Evolutionary conservation across 2,888 invertebrate genomes (phyloP).

Genomic region (Hirtodrosophila trivittata): DNA sequence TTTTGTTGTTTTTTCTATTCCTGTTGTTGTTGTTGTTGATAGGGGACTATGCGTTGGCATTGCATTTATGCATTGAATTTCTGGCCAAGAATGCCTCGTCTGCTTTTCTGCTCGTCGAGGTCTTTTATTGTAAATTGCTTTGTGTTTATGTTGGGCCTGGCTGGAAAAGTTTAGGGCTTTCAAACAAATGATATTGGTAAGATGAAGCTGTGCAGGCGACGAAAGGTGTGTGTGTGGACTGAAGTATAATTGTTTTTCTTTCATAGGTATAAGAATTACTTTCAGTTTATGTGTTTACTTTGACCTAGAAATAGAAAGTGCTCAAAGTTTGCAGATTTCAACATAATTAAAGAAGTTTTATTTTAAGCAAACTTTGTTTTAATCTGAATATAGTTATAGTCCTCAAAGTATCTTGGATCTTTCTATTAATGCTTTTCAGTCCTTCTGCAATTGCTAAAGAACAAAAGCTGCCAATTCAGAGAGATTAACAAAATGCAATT

Average conservation of each 20-base stretch:
- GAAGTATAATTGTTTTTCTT: neutral
- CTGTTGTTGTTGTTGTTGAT: slow-evolving; percentile 9
- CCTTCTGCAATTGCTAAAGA: slow-evolving; percentile 18
- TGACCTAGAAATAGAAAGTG: too few species aligned
- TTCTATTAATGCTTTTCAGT: too few species aligned
- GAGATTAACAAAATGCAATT: slow-evolving; percentile 47
- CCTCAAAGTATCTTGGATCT: too few species aligned
- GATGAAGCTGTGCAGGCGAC: slow-evolving; percentile 5
- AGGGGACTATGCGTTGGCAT: slow-evolving; percentile 32
- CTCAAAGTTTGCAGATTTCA: too few species aligned
- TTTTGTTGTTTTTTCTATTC: slow-evolving; percentile 6
- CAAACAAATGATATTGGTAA: slow-evolving; percentile 1
- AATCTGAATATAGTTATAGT: too few species aligned
- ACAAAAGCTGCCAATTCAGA: slow-evolving; percentile 19
- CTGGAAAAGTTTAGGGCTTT: slow-evolving; percentile 26
- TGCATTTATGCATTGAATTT: slow-evolving; percentile 48
- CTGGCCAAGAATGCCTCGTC: slow-evolving; percentile 6
- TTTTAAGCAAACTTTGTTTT: too few species aligned
- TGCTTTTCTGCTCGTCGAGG: slow-evolving; percentile 34
- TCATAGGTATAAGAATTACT: neutral
- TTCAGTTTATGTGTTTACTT: too few species aligned
- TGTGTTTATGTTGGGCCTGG: slow-evolving; percentile 37
- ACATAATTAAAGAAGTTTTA: too few species aligned
- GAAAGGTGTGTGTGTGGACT: neutral
- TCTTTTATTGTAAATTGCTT: slow-evolving; percentile 53